These are phyloP conservation scores for Fopius arisanus DNA, from an alignment of 1,140 invertebrate species.

Conservation along the genomic window DNA sequence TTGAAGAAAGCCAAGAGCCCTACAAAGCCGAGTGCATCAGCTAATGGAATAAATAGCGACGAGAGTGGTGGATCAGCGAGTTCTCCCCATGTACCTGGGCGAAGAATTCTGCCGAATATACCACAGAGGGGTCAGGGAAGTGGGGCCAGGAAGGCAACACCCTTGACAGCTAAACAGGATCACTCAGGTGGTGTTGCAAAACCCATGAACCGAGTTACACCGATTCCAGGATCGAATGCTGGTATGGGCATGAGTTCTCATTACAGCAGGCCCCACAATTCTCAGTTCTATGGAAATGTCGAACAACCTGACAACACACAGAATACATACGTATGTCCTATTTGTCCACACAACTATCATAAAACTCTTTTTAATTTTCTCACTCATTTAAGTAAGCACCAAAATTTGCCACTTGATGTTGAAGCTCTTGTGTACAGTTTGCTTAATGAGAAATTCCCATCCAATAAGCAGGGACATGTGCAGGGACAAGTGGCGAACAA, in stretches of 20 bases:
- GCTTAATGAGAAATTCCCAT: neutral
- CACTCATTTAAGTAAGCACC: neutral
- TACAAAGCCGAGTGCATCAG: neutral
- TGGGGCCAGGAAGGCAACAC: neutral
- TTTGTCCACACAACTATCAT: neutral
- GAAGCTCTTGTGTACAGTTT: neutral
- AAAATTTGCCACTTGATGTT: neutral
- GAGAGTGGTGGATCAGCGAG: neutral
- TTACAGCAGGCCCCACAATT: neutral
- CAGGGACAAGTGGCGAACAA: neutral
- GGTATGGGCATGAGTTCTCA: neutral
- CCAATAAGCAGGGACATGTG: neutral
- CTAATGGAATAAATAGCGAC: neutral
- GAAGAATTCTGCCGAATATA: neutral
- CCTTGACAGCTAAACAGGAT: neutral
- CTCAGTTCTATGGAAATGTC: neutral
- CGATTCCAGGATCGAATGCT: neutral
- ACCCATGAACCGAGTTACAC: neutral
- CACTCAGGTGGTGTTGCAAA: neutral
- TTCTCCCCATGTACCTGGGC: neutral
- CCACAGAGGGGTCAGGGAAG: neutral
- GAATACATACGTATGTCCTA: neutral
- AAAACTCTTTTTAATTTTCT: neutral
- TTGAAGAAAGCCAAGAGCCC: neutral
- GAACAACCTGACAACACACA: neutral